Evolutionary conservation across 2,888 invertebrate species (phyloP), one percentile per base, ranked within the genome.

Genomic region (Tyria jacobaeae): DNA sequence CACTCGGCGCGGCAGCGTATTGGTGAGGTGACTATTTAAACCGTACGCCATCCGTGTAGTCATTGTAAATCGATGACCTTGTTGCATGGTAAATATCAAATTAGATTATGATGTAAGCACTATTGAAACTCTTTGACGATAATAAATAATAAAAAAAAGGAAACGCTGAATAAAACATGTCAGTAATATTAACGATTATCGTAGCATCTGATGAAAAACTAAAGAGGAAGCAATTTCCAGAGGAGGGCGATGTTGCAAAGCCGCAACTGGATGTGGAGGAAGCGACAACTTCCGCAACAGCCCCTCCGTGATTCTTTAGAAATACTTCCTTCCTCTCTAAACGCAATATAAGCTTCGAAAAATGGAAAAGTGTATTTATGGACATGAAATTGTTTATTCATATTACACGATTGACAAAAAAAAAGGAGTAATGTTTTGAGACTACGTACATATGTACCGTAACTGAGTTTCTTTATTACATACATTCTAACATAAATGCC

Each of bases 131-230:
- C n/a, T n/a, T n/a, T 31, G 27, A 31, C 0, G 27, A n/a, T 7
- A 51, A 35, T 2, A 35, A 51, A 27, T n/a, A 47, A 41, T 47
- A 1, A 24, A 39, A 57, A 58, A 25, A 34, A 50, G 21, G 10
- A 24, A 31, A 21, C 21, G 1, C 21, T 44, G 44, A 12, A 21
- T 17, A 21, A 31, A 62, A 31, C 41, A 51, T 44, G 25, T 57
- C 41, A 56, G 31, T 7, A 17, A 34, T 24, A 50, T 50, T 59
- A 50, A 56, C 60, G 57, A 60, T 62, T 71, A 70, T 70, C 64
- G 59, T 72, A 64, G 66, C 71, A 70, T 74, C 74, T 64, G 70
- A 60, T 61, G 74, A 70, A 73, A 73, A 74, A 70, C 68, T 63
- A 56, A 66, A 70, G 54, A 52, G 68, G 70, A 67, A 65, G 56